Evolutionary conservation across 2,797 vertebrate genomes (phyloP).

Genomic region (Lagorchestes hirsutus): DNA sequence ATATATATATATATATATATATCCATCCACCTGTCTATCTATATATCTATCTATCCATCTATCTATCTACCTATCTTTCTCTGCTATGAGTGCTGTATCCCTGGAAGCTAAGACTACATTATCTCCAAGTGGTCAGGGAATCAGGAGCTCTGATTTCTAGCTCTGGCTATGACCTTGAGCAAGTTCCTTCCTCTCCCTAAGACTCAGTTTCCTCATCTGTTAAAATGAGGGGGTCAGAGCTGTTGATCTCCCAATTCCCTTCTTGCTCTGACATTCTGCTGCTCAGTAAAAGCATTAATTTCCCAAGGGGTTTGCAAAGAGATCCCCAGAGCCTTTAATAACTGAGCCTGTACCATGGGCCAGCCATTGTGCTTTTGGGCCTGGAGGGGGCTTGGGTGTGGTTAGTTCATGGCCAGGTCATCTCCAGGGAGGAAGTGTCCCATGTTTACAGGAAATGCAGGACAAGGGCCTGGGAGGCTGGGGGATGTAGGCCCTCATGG

Average conservation of each 20-base stretch:
- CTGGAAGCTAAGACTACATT: not conserved
- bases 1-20: no score
- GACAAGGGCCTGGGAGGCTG: slow-evolving; percentile 84
- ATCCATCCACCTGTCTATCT: no score
- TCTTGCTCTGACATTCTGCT: not conserved
- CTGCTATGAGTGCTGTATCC: not conserved
- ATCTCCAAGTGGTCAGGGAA: not conserved
- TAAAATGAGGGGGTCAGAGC: not conserved
- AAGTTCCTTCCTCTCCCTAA: not conserved
- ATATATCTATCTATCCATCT: not conserved
- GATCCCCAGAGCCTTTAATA: slow-evolving; percentile 16
- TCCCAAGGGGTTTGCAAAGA: slow-evolving; percentile 36
- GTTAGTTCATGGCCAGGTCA: slow-evolving; percentile 92
- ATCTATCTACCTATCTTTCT: no score
- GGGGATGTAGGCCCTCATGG: slow-evolving; percentile 33
- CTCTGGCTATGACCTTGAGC: not conserved
- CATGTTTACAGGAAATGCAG: slow-evolving; percentile 98
- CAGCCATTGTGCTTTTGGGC: slow-evolving; percentile 81
- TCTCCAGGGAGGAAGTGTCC: slow-evolving; percentile 93
- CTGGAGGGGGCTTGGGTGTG: slow-evolving; percentile 80
- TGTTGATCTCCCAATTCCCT: not conserved
- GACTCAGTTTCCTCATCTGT: not conserved
- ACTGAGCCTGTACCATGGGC: slow-evolving; percentile 62
- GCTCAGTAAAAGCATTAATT: not conserved
- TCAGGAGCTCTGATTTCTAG: not conserved